Evolutionary conservation across 2,797 vertebrate genomes (phyloP).

Genomic region (Esox masquinongy): DNA sequence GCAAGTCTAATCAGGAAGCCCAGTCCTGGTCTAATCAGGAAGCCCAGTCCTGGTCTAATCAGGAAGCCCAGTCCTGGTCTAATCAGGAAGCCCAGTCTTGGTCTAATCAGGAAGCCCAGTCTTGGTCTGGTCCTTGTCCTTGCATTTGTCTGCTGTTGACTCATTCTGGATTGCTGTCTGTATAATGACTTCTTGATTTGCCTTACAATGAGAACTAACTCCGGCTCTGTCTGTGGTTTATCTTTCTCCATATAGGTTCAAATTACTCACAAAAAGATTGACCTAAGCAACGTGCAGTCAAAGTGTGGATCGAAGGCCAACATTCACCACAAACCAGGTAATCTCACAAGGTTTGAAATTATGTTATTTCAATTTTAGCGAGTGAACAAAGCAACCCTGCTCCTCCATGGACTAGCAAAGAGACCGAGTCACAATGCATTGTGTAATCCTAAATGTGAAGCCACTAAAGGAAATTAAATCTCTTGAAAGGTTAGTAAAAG

Average conservation of each 20-base stretch:
- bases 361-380: background rate
- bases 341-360: background rate
- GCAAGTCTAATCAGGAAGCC: background rate
- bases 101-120: background rate
- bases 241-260: conserved; percentile 72
- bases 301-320: conserved; percentile 89
- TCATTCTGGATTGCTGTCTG: conserved; percentile 7
- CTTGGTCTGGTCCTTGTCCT: background rate
- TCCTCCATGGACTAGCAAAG: background rate
- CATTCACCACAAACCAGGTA: conserved; percentile 89
- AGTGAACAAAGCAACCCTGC: background rate
- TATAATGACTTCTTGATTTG: background rate
- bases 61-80: too few species aligned
- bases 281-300: conserved; percentile 84
- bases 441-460: background rate
- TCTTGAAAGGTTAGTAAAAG: background rate
- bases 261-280: conserved; percentile 87
- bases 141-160: conserved; percentile 1
- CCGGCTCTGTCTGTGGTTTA: conserved; percentile 10
- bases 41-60: background rate
- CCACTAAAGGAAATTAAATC: background rate
- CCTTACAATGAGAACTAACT: background rate
- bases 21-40: too few species aligned
- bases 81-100: too few species aligned
- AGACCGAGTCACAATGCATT: too few species aligned